phyloP scores from a whole-genome alignment of 2,888 invertebrate genomes.

The Euphydryas editha region DNA sequence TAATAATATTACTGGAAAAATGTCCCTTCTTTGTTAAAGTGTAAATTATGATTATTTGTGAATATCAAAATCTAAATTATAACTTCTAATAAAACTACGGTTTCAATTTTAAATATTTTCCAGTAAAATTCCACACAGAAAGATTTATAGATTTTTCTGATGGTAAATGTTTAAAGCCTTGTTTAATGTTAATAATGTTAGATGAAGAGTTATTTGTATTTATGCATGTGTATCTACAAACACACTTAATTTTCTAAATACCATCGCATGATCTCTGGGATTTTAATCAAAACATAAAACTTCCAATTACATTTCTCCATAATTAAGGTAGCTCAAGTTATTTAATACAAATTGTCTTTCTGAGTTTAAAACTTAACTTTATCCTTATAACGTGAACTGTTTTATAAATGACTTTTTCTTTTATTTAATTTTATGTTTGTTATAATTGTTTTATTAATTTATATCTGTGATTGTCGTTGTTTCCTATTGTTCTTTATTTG shows the following conservation, averaged over 20 bases:
- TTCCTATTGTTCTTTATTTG: not conserved
- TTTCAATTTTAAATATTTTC: too few species aligned
- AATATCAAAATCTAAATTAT: too few species aligned
- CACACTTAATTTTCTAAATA: not conserved
- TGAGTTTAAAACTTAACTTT: too few species aligned
- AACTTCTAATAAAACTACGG: too few species aligned
- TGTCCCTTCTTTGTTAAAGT: too few species aligned
- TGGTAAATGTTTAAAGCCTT: not conserved
- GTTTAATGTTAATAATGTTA: not conserved
- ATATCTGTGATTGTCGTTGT: constrained; percentile 7
- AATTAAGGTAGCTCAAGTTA: not conserved
- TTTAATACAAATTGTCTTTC: too few species aligned
- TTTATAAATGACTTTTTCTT: not conserved
- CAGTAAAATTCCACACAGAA: not conserved
- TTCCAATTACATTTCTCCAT: not conserved
- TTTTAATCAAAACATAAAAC: not conserved
- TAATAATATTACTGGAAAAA: too few species aligned
- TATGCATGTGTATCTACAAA: constrained; percentile 5
- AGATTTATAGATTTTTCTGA: too few species aligned
- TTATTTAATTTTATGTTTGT: constrained; percentile 6
- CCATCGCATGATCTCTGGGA: constrained; percentile 3
- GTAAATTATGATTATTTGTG: too few species aligned
- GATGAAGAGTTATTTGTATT: not conserved
- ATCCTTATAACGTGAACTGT: not conserved
- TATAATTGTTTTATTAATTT: not conserved